Conservation (phyloP, 2,888 invertebrate genomes). For the Nomada flava region DNA sequence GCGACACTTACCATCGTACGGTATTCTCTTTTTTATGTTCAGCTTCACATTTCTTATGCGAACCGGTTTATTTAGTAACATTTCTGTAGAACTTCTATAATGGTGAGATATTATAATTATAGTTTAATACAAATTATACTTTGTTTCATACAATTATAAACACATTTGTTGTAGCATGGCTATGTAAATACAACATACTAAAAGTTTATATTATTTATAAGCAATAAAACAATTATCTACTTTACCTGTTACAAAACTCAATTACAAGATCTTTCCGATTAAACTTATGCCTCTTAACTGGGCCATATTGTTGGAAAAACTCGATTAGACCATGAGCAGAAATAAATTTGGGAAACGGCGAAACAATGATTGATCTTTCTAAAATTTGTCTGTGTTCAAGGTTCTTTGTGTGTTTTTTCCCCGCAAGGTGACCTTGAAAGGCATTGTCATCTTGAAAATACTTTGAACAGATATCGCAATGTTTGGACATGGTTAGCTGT, state of each 20-base stretch:
- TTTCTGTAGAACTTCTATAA: slow-evolving; percentile 73
- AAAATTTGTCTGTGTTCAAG: slow-evolving; percentile 26
- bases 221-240: neutral
- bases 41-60: slow-evolving; percentile 67
- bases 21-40: slow-evolving; percentile 65
- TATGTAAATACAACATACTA: neutral
- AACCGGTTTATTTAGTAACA: slow-evolving; percentile 71
- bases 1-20: slow-evolving; percentile 53
- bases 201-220: neutral
- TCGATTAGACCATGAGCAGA: slow-evolving; percentile 41
- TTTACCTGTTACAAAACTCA: slow-evolving; percentile 74
- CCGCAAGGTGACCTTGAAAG: slow-evolving; percentile 73
- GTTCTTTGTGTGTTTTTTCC: slow-evolving; percentile 76
- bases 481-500: slow-evolving; percentile 64
- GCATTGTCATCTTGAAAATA: slow-evolving; percentile 67
- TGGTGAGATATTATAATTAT: slow-evolving; percentile 5
- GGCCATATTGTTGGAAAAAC: slow-evolving; percentile 74
- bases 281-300: slow-evolving; percentile 63
- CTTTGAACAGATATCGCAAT: slow-evolving; percentile 75
- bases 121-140: too few species aligned
- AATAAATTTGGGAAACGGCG: slow-evolving; percentile 63
- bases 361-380: slow-evolving; percentile 74
- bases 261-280: slow-evolving; percentile 66
- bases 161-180: neutral
- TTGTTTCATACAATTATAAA: neutral